A percentile compares a stretch with the other conserved stretches of the same genome.
These are phyloP conservation scores for Psittacus erithacus DNA, from an alignment of 2,113 vertebrate species.

Conservation along the genomic window DNA sequence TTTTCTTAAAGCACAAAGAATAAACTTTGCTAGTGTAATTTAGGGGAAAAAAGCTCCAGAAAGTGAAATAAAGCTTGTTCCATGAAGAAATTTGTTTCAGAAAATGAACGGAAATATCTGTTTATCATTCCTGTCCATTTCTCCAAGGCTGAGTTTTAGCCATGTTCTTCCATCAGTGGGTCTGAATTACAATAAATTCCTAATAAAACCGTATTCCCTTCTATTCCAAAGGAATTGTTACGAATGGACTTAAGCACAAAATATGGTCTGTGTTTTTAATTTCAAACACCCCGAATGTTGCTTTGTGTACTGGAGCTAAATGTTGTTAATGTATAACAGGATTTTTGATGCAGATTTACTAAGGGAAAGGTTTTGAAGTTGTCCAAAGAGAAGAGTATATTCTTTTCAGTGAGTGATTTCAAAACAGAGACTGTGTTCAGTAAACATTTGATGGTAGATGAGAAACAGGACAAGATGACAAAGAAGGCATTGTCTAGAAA, in stretches of 20 bases:
- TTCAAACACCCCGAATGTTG: background rate
- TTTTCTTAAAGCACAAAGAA: background rate
- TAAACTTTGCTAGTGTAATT: background rate
- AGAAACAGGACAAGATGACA: constrained; percentile 16
- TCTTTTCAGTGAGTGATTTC: background rate
- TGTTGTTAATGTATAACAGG: background rate
- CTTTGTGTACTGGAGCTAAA: background rate
- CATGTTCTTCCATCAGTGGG: background rate
- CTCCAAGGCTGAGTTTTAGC: background rate
- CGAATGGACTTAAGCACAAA: background rate
- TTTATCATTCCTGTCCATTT: background rate
- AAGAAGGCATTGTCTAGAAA: constrained; percentile 1
- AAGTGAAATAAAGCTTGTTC: background rate
- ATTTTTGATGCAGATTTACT: background rate
- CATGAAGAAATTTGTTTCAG: background rate
- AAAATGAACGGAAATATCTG: background rate
- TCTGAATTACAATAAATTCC: background rate
- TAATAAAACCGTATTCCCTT: background rate
- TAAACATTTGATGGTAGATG: background rate
- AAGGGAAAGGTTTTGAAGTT: background rate
- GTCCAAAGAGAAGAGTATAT: background rate
- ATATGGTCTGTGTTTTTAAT: background rate
- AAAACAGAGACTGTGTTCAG: background rate
- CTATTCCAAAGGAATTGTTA: background rate
- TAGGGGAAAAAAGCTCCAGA: background rate